These are phyloP conservation scores for Harpagifer antarcticus DNA, from an alignment of 2,797 vertebrate genomes.

Conservation along the genomic window DNA sequence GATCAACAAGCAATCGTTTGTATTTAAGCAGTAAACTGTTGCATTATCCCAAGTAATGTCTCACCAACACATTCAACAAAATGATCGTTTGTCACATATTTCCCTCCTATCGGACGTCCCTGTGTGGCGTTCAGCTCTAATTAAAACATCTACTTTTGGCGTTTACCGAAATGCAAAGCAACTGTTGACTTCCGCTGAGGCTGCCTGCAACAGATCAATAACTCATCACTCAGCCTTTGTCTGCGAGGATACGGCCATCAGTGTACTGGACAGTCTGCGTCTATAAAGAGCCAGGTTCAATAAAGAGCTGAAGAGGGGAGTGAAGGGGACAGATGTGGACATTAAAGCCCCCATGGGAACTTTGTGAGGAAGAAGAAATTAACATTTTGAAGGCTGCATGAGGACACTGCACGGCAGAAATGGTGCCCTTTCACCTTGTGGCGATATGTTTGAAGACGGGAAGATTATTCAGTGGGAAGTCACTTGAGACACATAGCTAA, in stretches of 20 bases:
- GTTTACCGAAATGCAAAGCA: neutral
- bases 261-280: conserved; percentile 29
- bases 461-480: conserved; percentile 24
- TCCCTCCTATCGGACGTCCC: too few species aligned
- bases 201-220: conserved; percentile 66
- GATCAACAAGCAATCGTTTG: too few species aligned
- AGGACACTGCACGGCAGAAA: conserved; percentile 38
- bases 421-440: conserved; percentile 27
- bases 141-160: neutral
- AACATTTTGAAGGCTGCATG: conserved; percentile 39
- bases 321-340: conserved; percentile 50
- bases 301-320: conserved; percentile 31
- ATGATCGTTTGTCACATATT: too few species aligned
- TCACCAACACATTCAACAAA: too few species aligned
- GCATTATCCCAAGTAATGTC: too few species aligned
- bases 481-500: neutral
- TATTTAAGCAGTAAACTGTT: too few species aligned
- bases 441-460: conserved; percentile 7
- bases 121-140: neutral
- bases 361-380: conserved; percentile 45
- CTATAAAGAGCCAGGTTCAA: conserved; percentile 52
- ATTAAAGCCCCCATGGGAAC: conserved; percentile 50
- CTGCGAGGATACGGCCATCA: conserved; percentile 38
- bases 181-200: conserved; percentile 15
- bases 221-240: conserved; percentile 68